Conservation (phyloP, 2,888 invertebrate genomes). For the Vesta saturnalis region DNA sequence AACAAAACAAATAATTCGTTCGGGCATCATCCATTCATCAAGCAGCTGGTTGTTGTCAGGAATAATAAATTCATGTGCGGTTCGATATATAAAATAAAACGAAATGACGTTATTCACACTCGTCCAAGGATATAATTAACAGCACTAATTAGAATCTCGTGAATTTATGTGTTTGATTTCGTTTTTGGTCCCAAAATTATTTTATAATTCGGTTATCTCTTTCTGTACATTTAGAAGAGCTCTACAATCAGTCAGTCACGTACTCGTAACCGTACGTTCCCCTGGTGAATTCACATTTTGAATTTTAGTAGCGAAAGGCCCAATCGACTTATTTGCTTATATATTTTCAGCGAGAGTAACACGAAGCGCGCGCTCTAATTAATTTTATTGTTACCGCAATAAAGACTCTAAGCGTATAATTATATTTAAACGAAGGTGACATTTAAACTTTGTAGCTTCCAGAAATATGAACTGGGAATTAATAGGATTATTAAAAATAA, state of each 20-base stretch:
- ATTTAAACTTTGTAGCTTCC: not conserved
- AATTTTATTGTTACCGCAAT: not conserved
- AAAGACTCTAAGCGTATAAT: not conserved
- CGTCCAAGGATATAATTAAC: slow-evolving; percentile 10
- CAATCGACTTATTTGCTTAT: not conserved
- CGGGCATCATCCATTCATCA: not conserved
- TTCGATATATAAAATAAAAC: not conserved
- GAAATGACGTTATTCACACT: not conserved
- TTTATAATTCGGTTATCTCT: slow-evolving; percentile 27
- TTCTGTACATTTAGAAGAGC: not conserved
- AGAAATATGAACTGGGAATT: no score
- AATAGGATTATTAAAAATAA: not conserved
- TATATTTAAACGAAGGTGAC: not conserved
- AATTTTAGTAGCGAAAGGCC: not conserved
- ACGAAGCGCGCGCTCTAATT: not conserved
- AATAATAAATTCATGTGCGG: not conserved
- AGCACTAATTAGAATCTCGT: not conserved
- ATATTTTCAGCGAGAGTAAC: not conserved
- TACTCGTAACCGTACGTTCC: slow-evolving; percentile 6
- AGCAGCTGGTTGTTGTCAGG: not conserved
- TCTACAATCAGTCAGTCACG: slow-evolving; percentile 13
- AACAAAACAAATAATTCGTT: not conserved
- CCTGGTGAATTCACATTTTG: slow-evolving; percentile 3
- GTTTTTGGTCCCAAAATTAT: slow-evolving; percentile 28
- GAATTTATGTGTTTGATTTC: slow-evolving; percentile 33